Base-by-base conservation (phyloP, 2,113 vertebrate genomes). In the Seriola quinqueradiata region DNA sequence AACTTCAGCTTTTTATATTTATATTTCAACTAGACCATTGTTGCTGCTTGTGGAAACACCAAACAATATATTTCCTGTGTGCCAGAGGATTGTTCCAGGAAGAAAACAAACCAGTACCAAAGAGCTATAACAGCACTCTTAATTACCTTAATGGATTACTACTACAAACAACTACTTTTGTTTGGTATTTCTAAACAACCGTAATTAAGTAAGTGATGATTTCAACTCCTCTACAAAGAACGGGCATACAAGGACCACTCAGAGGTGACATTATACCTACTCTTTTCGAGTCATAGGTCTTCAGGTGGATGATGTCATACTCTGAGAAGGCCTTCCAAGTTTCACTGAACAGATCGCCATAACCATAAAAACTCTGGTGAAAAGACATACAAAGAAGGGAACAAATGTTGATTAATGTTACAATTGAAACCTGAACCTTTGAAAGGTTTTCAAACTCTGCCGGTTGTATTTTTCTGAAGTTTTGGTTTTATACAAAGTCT, bases 261-360 rank as follows among this genome's bases (percentile, higher is more conserved):
- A 42, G 21, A 50, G 25, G 3, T 25, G 25, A 46, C 21, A 48
- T 58, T 46, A 28, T 9, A 84, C 93, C 77, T 96, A 99, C 98
- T 96, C 95, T 96, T 94, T 98, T 98, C 10, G 94, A 96, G 89
- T 99, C 98, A 34, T 96, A 99, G 1, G 90, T 95, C 94, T 99
- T 99, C 87, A 99, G 87, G 91, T 99, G 98, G 86, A 97, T 96
- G 84, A 99, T 89, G 55, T 97, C 95, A 69, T 97, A 76, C 73
- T 97, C 94, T 8, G 98, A 96, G 81, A 99, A 99, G 13, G 95
- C 97, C 79, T 91, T 96, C 98, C 98, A 99, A 0, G 96, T 98
- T 83, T 98, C 98, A 6, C 94, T 95, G 92, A 99, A 99, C 46
- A 99, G 92, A 92, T 99, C 98, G 19, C 98, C 97, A 1, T 99